Base-by-base conservation (phyloP, 2,113 vertebrate genomes). In the Nesogale talazaci region DNA sequence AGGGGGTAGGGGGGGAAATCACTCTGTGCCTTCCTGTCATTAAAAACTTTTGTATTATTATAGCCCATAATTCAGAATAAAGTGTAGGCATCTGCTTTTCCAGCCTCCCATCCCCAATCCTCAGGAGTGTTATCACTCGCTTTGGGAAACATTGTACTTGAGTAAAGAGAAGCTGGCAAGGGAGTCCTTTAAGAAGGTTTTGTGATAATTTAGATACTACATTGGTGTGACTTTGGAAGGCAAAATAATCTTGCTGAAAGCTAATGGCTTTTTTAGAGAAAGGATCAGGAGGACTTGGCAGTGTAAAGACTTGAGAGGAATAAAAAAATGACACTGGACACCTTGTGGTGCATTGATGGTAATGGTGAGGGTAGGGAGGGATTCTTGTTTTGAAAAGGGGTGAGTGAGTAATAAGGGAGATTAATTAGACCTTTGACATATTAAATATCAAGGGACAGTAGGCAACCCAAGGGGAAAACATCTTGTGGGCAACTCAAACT, bases 361-460 rank as follows among this genome's bases (percentile, higher is more conserved):
- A 84, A 42, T 63, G 56, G 20, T 76, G 83, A 79, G 1, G 52
- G 82, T 34, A 70, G 42, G 46, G 69, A 86, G 25, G 34, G 80
- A 74, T 92, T 88, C n/a, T 89, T 93, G 2, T 94, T 74, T 90
- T 94, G 52, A 92, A 95, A 92, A 88, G 25, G 25, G 22, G 85
- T 38, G 63, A 5, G 38, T 74, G n/a, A 85, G 38, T 69, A 7
- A 92, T 11, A 89, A 89, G 27, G 36, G 22, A 89, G 59, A 94
- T 70, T 93, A 67, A 93, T 92, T 92, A 93, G 90, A 40, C 70
- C 85, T 89, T 93, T 92, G 79, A 85, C 27, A 79, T 88, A 79
- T 95, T 93, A 88, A 76, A 59, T 93, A 92, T 92, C 78, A 95
- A 22, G 46, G 19, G 57, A 82, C 74, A 92, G 69, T 90, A 79